Evolutionary conservation across 1,140 invertebrate genomes (phyloP), one percentile per base, ranked within the genome.

Genomic region (Drosophila ohnishii): DNA sequence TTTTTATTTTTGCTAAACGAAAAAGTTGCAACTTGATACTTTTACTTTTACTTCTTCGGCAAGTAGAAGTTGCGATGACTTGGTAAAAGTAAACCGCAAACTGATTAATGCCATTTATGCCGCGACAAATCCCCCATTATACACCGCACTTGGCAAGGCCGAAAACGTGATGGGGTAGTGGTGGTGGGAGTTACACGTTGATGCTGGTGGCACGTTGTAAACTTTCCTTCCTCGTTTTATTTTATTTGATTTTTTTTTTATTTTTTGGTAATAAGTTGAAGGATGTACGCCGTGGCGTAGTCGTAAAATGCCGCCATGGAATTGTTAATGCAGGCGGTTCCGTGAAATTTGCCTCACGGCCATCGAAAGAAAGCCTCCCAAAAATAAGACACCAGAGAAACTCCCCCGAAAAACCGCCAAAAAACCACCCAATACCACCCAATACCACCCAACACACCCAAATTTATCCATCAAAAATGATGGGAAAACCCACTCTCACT

Each of bases 21-120:
- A 53, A 47, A 71, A 71, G 65, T 71, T 39, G 25, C 66, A 58
- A 34, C 39, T 59, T 71, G 42, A 47, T 70, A 48, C 34, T 63
- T 60, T 67, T 53, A 67, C 45, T 56, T 34, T 25, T 14, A 47
- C 3, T 30, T 50, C 25, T n/a, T 6, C 9, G 3, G 13, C 65
- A 71, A 30, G 47, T 50, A 9, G 16, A 72, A 44, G 37, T 73
- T 73, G 56, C 50, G 30, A 32, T 70, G 67, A 58, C 64, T 71
- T 57, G 50, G 16, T 2, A 70, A 69, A 58, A 71, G 67, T 62
- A 63, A 65, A 77, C 63, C 61, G 50, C 80, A 61, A 82, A 75
- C 77, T 82, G 80, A 82, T 82, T 83, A 78, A 72, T 81, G 63
- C 75, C 63, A 61, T 82, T 82, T 83, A 58, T 82, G 55, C 75